Base-by-base conservation (phyloP, 1,140 invertebrate species). In the Mactra quadrangularis region DNA sequence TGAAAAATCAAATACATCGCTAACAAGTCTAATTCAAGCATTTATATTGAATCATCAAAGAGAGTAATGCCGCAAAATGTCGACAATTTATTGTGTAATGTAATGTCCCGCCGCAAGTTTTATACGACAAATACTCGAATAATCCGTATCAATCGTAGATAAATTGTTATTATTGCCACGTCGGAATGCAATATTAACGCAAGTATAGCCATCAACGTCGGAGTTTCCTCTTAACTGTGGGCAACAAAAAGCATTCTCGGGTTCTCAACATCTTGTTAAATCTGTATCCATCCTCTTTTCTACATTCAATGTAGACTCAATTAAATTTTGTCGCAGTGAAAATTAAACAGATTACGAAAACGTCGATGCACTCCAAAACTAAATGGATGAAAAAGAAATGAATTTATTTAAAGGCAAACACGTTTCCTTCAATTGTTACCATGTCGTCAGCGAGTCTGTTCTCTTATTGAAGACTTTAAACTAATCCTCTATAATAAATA, bases 381-480 rank as follows among this genome's bases (percentile, higher is more conserved):
- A 38, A 55, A 55, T 31, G 35, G 35, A 50, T 78, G 75, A 78
- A 78, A 60, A 78, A 52, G 47, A 78, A 41, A 68, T 68, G 64
- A 68, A 68, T 68, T 27, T 41, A 31, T 70, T 74, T 33, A 53
- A 13, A 72, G 68, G 53, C 45, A 60, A 62, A 70, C 60, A 76
- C 33, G n/a, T 33, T 74, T 50, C 68, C 38, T 27, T 71, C 57
- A 59, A 87, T 89, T 87, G 87, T 88, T 50, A 29, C 27, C 45
- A 13, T 64, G 88, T 87, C 87, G 89, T 87, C 89, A 62, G 31
- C 17, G 77, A 83, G 89, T 90, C 89, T 89, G 87, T 82, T 22
- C 17, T 53, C 22, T 70, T 66, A 72, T 90, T 87, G 59, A 88
- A 11, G 31, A 13, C 38, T 29, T 38, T n/a, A 31, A 11, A 53